Evolutionary conservation across 2,113 vertebrate species (phyloP), one percentile per base, ranked within the genome.

Genomic region (Poicephalus gulielmi): DNA sequence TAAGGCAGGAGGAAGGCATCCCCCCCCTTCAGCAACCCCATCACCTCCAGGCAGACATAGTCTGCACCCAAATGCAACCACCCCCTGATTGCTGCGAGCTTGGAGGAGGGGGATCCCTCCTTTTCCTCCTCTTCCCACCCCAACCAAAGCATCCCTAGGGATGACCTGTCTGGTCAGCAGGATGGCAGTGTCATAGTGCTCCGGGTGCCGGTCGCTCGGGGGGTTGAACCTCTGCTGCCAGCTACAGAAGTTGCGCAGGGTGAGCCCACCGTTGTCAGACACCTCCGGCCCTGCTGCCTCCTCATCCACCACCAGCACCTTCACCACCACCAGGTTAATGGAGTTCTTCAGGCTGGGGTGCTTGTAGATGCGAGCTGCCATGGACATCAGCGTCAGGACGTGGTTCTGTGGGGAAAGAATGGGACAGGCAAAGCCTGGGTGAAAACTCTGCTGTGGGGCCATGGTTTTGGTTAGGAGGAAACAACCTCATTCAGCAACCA

Each of bases 221-320:
- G 98, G 98, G 95, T 99, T 99, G 97, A 99, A 98, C 22, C n/a
- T 95, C 71, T 98, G 98, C 94, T 99, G 99, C 99, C 99, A 99
- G 90, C 88, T 98, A 95, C 99, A 99, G 98, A 99, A 99, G 97
- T 98, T 99, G 22, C 99, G 98, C n/a, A 99, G 97, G 2, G 98
- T 98, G 37, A 99, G 97, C 0, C 98, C 99, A 0, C 99, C 99
- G 0, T 99, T 99, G 97, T 98, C 98, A 0, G 99, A 99, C 37
- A 99, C 95, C 60, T 98, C 96, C 0, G 99, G 99, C 24, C 99
- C 99, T 1, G 78, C 96, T 0, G 97, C 97, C 9, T 97, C 98
- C 0, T 99, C 98, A 41, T 99, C 99, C 84, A 99, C 97, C 27
- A 99, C 97, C 95, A 99, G 79, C 96, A 99, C 98, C 96, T 99